Evolutionary conservation across 92 coral and sea anemone species (phyloP), one percentile per base, ranked within the genome.

Genomic region (Zoanthus sociatus): DNA sequence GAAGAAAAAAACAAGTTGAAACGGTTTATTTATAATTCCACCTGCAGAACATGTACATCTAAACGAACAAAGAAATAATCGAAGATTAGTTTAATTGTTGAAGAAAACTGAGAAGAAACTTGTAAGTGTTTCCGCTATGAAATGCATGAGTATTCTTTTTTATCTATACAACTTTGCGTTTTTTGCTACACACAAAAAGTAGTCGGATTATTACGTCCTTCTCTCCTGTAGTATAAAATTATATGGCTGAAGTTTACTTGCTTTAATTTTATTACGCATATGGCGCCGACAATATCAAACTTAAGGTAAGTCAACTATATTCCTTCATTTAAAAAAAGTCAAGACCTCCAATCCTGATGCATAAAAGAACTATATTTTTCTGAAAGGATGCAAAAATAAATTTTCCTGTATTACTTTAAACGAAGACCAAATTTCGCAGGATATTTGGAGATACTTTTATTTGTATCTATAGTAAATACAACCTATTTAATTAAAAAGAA

Each of bases 401-500:
- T 32, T 58, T 67, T 30, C 4, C n/a, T 46, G 46, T 13, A 68
- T 45, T n/a, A 63, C 46, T 47, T 66, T 81, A 70, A 42, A 17
- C 2, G 8, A 7, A 63, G 75, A 81, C 21, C 45, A 69, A 66
- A 66, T 81, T 81, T 21, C 60, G 46, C 44, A 63, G 12, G 63
- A 66, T 45, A 81, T 81, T 81, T 66, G 56, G 12, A 64, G 75
- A 58, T 66, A 45, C 55, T 64, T 81, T 58, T 81, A 37, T 78
- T 66, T 66, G 26, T 81, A 81, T 81, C 75, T 14, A 21, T 45
- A 48, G 85, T 66, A 81, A 81, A 81, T 33, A 81, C 66, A 42
- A 64, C 16, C 76, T 81, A 81, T 81, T 81, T 81, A 81, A 81
- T 81, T 81, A 81, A 66, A 81, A 64, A 63, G 18, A 81, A 73